Evolutionary conservation across 1,140 invertebrate species (phyloP), one percentile per base, ranked within the genome.

Genomic region (Lithobius niger): DNA sequence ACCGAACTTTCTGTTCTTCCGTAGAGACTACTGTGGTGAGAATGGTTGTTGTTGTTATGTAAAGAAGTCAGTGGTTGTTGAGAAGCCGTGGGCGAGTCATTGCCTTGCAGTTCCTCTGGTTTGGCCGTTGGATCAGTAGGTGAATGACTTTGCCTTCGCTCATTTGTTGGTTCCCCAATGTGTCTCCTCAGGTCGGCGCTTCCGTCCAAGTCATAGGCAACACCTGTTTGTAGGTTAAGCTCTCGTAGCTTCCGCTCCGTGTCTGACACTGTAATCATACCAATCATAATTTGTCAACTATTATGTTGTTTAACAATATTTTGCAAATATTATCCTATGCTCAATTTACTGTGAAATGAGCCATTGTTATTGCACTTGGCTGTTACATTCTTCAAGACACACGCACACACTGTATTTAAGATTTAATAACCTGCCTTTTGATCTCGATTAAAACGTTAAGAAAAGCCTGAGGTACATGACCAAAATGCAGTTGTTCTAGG

Each of bases 171-270:
- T 16, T 21, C 6, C 6, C 18, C 16, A 19, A 18, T 4, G 43
- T 4, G 6, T 6, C 43, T 18, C 43, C 18, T 45, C 22, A 16
- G 43, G 10, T n/a, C 10, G n/a, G 10, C 16, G 43, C 4, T 6
- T 21, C 43, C n/a, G n/a, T 55, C 54, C 22, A 19, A n/a, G 6
- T 52, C 18, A 25, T 27, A 55, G 27, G 48, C 27, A 22, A 55
- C 22, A 16, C 25, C 44, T 24, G 54, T 49, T 31, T 43, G n/a
- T 25, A 55, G 36, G 31, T 49, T 55, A 18, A 55, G 31, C 31
- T 48, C 19, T 25, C 49, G 54, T 25, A 55, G 19, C 21, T 49
- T 48, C 21, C 44, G 6, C 31, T 55, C 54, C 10, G 54, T 55
- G 4, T 55, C 54, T 50, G 25, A 10, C 25, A 4, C 22, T 25